Conservation (phyloP, 2,797 vertebrate species). For the Channallabes apus region DNA sequence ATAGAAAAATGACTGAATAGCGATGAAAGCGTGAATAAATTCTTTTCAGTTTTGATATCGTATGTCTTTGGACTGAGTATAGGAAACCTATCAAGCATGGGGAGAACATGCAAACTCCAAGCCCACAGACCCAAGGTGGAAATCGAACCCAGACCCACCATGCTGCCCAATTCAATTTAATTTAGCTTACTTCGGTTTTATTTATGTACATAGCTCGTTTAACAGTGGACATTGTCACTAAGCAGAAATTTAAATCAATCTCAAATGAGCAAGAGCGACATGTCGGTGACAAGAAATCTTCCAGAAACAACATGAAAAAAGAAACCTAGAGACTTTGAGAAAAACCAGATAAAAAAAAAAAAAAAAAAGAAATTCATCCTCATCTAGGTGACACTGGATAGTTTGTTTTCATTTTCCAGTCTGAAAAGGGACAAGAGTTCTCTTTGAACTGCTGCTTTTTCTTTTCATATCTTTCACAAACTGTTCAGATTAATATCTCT, state of each 20-base stretch:
- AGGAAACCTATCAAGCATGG: no score
- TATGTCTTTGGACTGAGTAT: no score
- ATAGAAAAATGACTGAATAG: no score
- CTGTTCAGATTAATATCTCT: not conserved
- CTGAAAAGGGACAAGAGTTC: not conserved
- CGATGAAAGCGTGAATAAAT: not conserved
- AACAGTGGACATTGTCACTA: not conserved
- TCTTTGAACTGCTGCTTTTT: not conserved
- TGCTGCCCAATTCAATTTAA: not conserved
- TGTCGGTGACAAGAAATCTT: not conserved
- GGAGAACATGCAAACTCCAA: no score
- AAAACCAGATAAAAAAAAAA: not conserved
- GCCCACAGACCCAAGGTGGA: no score
- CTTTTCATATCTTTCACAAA: not conserved
- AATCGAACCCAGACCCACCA: no score
- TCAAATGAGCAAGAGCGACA: not conserved
- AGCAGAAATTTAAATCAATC: not conserved
- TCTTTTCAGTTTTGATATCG: no score
- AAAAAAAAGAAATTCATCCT: not conserved
- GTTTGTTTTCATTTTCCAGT: not conserved
- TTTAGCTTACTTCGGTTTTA: not conserved
- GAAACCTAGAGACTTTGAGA: not conserved
- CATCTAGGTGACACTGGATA: not conserved
- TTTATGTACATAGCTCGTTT: not conserved
- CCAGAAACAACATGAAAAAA: not conserved